Evolutionary conservation across 2,113 vertebrate genomes (phyloP), one percentile per base, ranked within the genome.

Genomic region (Spea multiplicata): DNA sequence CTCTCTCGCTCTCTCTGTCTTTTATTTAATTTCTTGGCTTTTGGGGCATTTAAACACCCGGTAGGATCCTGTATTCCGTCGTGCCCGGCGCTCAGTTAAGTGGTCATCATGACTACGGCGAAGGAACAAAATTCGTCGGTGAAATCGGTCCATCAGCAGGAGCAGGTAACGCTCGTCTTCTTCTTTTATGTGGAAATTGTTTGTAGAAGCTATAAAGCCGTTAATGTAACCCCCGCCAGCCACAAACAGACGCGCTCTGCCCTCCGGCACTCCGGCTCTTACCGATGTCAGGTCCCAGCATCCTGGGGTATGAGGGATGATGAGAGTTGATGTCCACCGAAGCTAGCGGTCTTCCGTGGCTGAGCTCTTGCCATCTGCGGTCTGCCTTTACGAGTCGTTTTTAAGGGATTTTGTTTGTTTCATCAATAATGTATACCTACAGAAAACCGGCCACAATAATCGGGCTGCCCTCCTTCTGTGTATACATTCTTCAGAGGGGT

Each of bases 71-170:
- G 44, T 76, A 89, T 86, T 86, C 83, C 82, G 74, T 87, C 74
- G 86, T 83, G 85, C 84, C 80, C 85, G 77, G 85, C 84, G 83
- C 83, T n/a, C 83, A 86, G 85, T 30, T 86, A 82, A 86, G 86
- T 85, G 85, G 85, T 85, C 84, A 93, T 82, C 91, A 99, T 99
- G 97, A 98, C 97, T 86, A 98, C 96, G 55, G 93, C 94, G 83
- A 98, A 97, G 93, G 96, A 99, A 82, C 86, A 93, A 82, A 93
- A 85, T 78, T 91, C 92, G 76, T 88, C 94, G 82, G 87, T 90
- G 83, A 97, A 97, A 89, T 80, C 94, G 81, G 89, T 85, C 86
- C 95, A 94, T 4, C 96, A 96, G 86, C 96, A 95, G 74, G 97
- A 98, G 3, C 95, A 97, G 97, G 97, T 98, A 96, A 88, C 71